Percentiles rank a stretch among this genome's conserved stretches.
Conservation (phyloP, 2,797 vertebrate species). For the Pogonophryne albipinna region DNA sequence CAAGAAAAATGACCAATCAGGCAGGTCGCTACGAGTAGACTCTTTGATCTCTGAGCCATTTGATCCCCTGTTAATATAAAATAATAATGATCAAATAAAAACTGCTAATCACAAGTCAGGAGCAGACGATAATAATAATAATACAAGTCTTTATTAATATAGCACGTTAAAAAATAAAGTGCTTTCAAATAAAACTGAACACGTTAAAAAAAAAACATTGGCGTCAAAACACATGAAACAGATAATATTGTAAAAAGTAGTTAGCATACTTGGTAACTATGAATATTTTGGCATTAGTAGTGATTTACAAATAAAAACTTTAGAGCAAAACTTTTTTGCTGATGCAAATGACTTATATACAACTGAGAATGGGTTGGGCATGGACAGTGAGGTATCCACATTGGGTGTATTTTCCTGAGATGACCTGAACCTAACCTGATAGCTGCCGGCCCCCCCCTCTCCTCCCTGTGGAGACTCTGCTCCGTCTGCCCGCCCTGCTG, state of each 20-base stretch:
- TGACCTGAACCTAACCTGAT: constrained; percentile 40
- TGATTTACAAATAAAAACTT: not conserved
- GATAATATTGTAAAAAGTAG: too few species aligned
- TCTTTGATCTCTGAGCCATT: not conserved
- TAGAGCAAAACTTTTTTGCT: not conserved
- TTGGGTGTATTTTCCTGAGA: constrained; percentile 1
- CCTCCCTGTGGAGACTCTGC: constrained; percentile 35
- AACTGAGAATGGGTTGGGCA: not conserved
- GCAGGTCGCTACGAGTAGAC: not conserved
- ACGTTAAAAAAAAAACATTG: too few species aligned
- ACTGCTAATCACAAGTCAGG: not conserved
- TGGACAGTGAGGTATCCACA: not conserved
- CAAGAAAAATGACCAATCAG: not conserved
- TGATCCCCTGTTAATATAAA: not conserved
- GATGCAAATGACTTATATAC: not conserved
- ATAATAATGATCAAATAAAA: not conserved
- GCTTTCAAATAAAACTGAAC: too few species aligned
- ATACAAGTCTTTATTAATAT: too few species aligned
- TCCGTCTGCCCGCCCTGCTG: constrained; percentile 42
- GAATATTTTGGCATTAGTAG: not conserved
- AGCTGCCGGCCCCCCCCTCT: constrained; percentile 16
- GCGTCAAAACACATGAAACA: too few species aligned
- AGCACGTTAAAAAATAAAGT: too few species aligned
- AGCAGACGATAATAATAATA: too few species aligned
- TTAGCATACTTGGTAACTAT: not conserved